Percentiles rank a stretch among this genome's conserved stretches.
These are phyloP conservation scores for Lacerta agilis DNA, from an alignment of 2,797 vertebrate genomes.

Conservation along the genomic window DNA sequence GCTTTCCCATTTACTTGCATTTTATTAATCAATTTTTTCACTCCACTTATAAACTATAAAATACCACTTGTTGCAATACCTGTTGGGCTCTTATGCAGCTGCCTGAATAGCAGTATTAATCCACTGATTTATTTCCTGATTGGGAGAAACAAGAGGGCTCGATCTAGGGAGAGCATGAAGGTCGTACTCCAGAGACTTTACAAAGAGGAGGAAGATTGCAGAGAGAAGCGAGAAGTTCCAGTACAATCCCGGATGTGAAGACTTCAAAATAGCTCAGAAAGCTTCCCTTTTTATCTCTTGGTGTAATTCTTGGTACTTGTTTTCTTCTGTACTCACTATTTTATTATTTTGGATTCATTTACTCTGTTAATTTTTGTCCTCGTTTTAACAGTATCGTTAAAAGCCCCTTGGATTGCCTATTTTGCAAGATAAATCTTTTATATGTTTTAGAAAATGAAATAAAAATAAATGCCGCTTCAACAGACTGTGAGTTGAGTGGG, in stretches of 20 bases:
- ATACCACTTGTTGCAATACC: accelerated
- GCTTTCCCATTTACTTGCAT: background rate
- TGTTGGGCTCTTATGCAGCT: background rate
- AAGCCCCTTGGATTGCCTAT: too few species aligned
- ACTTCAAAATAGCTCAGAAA: too few species aligned
- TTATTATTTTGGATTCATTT: too few species aligned
- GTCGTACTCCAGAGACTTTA: background rate
- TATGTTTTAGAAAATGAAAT: too few species aligned
- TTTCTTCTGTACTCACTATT: too few species aligned
- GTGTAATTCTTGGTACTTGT: too few species aligned
- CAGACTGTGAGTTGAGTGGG: too few species aligned
- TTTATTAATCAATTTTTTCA: accelerated
- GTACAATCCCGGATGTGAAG: background rate
- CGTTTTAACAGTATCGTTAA: too few species aligned
- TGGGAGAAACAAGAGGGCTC: background rate
- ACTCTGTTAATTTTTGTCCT: too few species aligned
- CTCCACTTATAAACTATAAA: accelerated
- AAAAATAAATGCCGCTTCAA: too few species aligned
- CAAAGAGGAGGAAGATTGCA: background rate
- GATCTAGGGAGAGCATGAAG: background rate
- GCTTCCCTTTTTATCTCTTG: too few species aligned
- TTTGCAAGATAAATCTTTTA: too few species aligned
- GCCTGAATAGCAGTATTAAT: background rate
- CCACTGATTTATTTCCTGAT: background rate
- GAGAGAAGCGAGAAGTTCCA: accelerated